phyloP scores from a whole-genome alignment of 2,797 vertebrate genomes.

The Etheostoma nigrum region DNA sequence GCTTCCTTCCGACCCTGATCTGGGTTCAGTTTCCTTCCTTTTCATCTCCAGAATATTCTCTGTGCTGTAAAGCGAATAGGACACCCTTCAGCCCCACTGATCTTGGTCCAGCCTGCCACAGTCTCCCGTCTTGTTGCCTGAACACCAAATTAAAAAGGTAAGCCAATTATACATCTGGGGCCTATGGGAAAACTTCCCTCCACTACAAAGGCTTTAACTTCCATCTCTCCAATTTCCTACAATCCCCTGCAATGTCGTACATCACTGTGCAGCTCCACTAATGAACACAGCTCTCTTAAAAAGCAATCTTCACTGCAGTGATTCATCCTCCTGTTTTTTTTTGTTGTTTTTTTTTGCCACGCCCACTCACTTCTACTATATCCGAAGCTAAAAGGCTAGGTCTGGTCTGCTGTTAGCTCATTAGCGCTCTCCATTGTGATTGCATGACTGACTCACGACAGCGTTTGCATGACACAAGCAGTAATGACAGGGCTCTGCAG shows the following conservation, averaged over 20 bases:
- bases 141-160: slow-evolving; percentile 31
- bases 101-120: neutral
- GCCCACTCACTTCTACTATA: slow-evolving; percentile 18
- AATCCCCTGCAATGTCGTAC: neutral
- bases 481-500: slow-evolving; percentile 42
- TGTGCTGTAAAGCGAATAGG: slow-evolving; percentile 3
- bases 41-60: neutral
- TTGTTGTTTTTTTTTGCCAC: neutral
- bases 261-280: slow-evolving; percentile 15
- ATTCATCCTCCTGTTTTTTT: slow-evolving; percentile 4
- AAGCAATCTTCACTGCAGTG: slow-evolving; percentile 26
- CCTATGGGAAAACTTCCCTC: slow-evolving; percentile 6
- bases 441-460: slow-evolving; percentile 11
- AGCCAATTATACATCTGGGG: slow-evolving; percentile 24
- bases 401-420: too few species aligned
- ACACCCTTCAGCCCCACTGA: neutral
- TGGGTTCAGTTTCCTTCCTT: neutral
- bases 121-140: slow-evolving; percentile 8
- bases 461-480: neutral
- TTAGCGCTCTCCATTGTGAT: neutral
- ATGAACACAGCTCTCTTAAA: slow-evolving; percentile 40
- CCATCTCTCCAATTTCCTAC: slow-evolving; percentile 10
- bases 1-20: neutral
- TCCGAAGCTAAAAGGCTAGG: slow-evolving; percentile 9
- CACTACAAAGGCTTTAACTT: neutral